Percentiles rank a stretch among this genome's conserved stretches.
phyloP scores from a whole-genome alignment of 1,140 invertebrate species.

The Bombus superbus region DNA sequence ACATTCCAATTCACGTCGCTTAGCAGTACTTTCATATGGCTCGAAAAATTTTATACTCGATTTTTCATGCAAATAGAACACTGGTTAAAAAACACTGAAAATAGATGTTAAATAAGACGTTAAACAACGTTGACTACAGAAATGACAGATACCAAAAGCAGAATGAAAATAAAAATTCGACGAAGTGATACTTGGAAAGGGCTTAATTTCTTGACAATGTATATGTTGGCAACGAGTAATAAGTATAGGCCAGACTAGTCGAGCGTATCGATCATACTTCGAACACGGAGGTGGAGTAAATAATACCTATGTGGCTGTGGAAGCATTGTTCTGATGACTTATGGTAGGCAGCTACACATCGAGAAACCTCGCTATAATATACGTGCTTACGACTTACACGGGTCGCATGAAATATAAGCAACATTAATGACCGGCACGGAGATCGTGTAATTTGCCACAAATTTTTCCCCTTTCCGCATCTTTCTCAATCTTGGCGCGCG shows the following conservation, averaged over 20 bases:
- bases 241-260: slow-evolving; percentile 16
- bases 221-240: not conserved
- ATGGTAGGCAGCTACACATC: slow-evolving; percentile 54
- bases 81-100: no score
- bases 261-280: slow-evolving; percentile 59
- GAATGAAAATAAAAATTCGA: not conserved
- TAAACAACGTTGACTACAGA: not conserved
- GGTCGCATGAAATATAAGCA: slow-evolving; percentile 53
- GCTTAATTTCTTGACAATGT: slow-evolving; percentile 1
- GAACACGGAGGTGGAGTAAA: slow-evolving; percentile 54
- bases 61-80: no score
- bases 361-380: slow-evolving; percentile 54
- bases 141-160: not conserved
- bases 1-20: no score
- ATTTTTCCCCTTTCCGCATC: slow-evolving; percentile 16
- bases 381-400: slow-evolving; percentile 41
- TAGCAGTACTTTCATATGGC: no score
- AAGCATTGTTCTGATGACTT: slow-evolving; percentile 69
- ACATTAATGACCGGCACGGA: slow-evolving; percentile 48
- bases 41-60: no score
- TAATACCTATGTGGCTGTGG: slow-evolving; percentile 54
- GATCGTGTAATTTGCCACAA: slow-evolving; percentile 38
- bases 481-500: not conserved
- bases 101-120: not conserved
- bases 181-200: not conserved